Conservation (phyloP, 2,113 vertebrate genomes). For the Cololabis saira region DNA sequence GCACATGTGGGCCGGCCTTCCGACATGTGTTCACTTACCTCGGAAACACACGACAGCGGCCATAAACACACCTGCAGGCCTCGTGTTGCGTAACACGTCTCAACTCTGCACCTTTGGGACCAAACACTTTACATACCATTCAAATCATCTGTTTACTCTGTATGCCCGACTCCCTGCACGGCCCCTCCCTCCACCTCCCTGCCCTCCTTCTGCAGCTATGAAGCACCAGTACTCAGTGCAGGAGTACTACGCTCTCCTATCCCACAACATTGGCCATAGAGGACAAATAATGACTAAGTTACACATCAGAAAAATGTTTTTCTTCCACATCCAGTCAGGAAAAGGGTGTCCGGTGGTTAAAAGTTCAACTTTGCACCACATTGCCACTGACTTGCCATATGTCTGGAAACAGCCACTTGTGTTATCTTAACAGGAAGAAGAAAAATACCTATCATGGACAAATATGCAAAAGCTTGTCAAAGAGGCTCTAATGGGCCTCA, state of each 20-base stretch:
- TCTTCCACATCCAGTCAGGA: too few relatives aligned
- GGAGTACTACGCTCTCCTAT: not conserved
- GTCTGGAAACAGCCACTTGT: too few relatives aligned
- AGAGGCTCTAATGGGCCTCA: too few relatives aligned
- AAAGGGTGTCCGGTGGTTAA: too few relatives aligned
- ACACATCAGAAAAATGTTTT: too few relatives aligned
- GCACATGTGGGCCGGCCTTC: not conserved
- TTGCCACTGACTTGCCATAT: too few relatives aligned
- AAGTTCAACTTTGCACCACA: too few relatives aligned
- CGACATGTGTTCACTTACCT: constrained; percentile 15
- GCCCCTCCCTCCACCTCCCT: constrained; percentile 29
- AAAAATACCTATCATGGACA: too few relatives aligned
- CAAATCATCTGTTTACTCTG: constrained; percentile 61
- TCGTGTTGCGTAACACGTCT: constrained; percentile 50
- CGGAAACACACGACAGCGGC: constrained; percentile 6
- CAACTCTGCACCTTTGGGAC: constrained; percentile 31
- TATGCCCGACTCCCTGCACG: not conserved
- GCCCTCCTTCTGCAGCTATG: not conserved
- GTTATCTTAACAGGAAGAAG: too few relatives aligned
- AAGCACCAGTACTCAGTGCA: not conserved
- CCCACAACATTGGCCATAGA: not conserved
- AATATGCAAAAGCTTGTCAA: too few relatives aligned
- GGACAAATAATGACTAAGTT: too few relatives aligned
- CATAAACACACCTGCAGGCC: constrained; percentile 41
- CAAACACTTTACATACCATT: constrained; percentile 65